Percentiles rank a stretch among this genome's conserved stretches.
phyloP scores from a whole-genome alignment of 2,113 vertebrate genomes.

The Hippocampus zosterae region DNA sequence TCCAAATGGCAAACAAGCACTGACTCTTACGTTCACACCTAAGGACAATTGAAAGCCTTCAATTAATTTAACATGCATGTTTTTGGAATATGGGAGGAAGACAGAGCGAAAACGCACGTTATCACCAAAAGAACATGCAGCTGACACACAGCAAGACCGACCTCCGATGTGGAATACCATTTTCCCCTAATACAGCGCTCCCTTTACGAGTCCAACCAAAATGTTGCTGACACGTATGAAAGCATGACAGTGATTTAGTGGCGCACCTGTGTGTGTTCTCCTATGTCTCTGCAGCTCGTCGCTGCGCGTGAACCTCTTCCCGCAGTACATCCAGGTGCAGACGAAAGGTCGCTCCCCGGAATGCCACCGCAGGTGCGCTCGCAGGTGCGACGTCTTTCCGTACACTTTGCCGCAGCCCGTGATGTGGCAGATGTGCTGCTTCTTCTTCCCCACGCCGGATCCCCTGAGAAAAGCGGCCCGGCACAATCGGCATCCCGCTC shows the following conservation, averaged over 20 bases:
- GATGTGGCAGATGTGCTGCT: slow-evolving; percentile 98
- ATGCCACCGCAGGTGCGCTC: slow-evolving; percentile 99
- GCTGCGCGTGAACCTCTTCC: slow-evolving; percentile 97
- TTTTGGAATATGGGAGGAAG: too few species aligned
- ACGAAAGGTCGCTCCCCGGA: slow-evolving; percentile 96
- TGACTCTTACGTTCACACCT: too few species aligned
- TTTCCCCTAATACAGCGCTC: too few species aligned
- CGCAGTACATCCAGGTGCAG: slow-evolving; percentile 98
- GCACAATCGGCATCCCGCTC: slow-evolving; percentile 7
- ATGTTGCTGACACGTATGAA: neutral
- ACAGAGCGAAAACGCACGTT: too few species aligned
- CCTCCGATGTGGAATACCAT: too few species aligned
- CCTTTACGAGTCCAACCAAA: neutral
- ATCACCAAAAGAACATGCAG: too few species aligned
- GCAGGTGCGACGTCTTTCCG: slow-evolving; percentile 96
- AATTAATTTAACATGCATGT: too few species aligned
- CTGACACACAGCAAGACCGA: too few species aligned
- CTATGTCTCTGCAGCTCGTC: slow-evolving; percentile 97
- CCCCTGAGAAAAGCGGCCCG: slow-evolving; percentile 74
- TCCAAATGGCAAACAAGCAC: too few species aligned
- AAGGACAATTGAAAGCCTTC: too few species aligned
- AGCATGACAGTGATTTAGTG: neutral
- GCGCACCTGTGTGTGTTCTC: slow-evolving; percentile 95
- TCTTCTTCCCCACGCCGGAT: slow-evolving; percentile 92
- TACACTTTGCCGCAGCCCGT: slow-evolving; percentile 97